Evolutionary conservation across 2,797 vertebrate species (phyloP).

Genomic region (Varecia variegata): DNA sequence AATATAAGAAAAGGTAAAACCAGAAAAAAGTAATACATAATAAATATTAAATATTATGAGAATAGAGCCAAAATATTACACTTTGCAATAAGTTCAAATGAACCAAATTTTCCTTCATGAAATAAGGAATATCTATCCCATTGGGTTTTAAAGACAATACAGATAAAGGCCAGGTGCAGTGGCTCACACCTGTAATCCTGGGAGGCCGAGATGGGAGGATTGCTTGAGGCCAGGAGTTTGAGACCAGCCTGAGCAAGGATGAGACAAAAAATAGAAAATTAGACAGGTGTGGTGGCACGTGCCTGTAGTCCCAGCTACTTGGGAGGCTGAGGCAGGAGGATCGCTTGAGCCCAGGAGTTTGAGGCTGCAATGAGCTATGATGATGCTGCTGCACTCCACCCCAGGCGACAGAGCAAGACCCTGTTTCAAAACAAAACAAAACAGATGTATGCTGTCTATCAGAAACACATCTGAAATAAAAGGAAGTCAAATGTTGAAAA

Average conservation of each 20-base stretch:
- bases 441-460: not conserved
- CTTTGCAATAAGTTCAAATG: not conserved
- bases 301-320: not conserved
- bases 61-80: slow-evolving; percentile 4
- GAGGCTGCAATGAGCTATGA: not conserved
- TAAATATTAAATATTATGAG: not conserved
- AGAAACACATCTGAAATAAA: not conserved
- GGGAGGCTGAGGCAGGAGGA: not conserved
- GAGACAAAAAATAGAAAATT: not conserved
- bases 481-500: not conserved
- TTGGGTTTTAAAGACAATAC: not conserved
- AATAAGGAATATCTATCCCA: not conserved
- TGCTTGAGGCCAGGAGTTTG: not conserved
- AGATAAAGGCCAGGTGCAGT: not conserved
- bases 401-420: not conserved
- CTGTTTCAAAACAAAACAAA: not conserved
- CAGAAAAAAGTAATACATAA: not conserved
- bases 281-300: not conserved
- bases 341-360: not conserved
- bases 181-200: not conserved
- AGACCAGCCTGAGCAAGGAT: not conserved
- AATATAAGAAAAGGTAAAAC: not conserved
- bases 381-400: too few species aligned
- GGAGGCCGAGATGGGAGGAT: not conserved
- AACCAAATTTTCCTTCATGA: not conserved